Evolutionary conservation across 2,888 invertebrate species (phyloP).

Genomic region (Polia nebulosa): DNA sequence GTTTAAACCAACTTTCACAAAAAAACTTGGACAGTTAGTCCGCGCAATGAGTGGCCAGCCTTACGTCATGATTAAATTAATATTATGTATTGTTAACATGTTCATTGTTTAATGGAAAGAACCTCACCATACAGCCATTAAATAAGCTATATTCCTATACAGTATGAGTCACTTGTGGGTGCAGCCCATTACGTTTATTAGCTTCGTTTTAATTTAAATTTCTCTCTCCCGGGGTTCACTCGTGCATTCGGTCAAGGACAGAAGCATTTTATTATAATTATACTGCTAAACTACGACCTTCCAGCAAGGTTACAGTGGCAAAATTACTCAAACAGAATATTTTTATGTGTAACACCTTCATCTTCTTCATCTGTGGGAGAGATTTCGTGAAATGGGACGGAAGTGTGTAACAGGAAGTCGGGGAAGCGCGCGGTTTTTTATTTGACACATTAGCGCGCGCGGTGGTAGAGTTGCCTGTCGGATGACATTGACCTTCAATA

Average conservation of each 20-base stretch:
- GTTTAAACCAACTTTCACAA: no score
- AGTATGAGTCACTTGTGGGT: slow-evolving; percentile 51
- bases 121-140: slow-evolving; percentile 22
- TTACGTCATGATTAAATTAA: background rate
- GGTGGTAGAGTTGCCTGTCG: no score
- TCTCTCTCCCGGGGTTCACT: slow-evolving; percentile 30
- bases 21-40: background rate
- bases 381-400: no score
- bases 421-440: no score
- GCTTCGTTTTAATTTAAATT: slow-evolving; percentile 54
- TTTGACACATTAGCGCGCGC: no score
- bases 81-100: slow-evolving; percentile 11
- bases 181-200: slow-evolving; percentile 52
- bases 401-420: no score
- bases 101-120: slow-evolving; percentile 1
- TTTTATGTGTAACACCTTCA: no score
- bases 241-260: slow-evolving; percentile 47
- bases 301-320: background rate
- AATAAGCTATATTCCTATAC: background rate
- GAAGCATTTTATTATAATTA: background rate
- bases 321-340: background rate
- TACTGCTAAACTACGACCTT: background rate
- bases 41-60: background rate
- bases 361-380: no score
- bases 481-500: no score